Evolutionary conservation across 2,888 invertebrate species (phyloP), one percentile per base, ranked within the genome.

Genomic region (Coleophora deauratella): DNA sequence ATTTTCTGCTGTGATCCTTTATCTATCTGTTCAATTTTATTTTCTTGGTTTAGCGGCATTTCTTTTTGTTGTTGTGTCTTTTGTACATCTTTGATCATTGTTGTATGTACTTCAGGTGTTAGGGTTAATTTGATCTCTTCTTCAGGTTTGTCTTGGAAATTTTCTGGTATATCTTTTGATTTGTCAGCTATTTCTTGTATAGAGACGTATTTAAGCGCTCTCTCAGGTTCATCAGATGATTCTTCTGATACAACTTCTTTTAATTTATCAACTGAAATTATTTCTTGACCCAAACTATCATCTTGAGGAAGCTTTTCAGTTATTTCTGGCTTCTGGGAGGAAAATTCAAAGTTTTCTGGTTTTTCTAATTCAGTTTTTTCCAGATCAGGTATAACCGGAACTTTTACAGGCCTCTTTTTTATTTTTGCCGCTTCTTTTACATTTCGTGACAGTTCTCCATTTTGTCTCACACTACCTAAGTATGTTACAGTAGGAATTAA

Each of bases 381-480:
- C 41, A 84, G 66, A 46, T 89, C 88, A 2, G 84, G 69, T 30
- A 88, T 74, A 52, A 87, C 80, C 1, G 79, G 67, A 42, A 86
- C 75, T 59, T 87, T 89, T 0, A 70, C 51, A 46, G 88, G 88
- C 44, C 86, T 89, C 69, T 88, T 91, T 37, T 89, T 71, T 10
- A 89, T 58, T 58, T 90, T 85, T 41, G 88, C 72, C 2, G 91
- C 92, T 72, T 93, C 93, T 65, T 91, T 88, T 9, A 90, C 80
- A 62, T 90, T 91, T 55, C 91, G 86, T 0, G 93, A 92, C 8
- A 93, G 59, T 46, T 91, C 88, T 13, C 92, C 92, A 52, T 82
- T 87, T 56, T 89, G 88, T 55, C 86, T 88, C 1, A 87, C 54
- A 35, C 88, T 87, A 43, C 88, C 88, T 44, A 91, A 66, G 39